Evolutionary conservation across 2,113 vertebrate genomes (phyloP).

Genomic region (Laticauda laticaudata): DNA sequence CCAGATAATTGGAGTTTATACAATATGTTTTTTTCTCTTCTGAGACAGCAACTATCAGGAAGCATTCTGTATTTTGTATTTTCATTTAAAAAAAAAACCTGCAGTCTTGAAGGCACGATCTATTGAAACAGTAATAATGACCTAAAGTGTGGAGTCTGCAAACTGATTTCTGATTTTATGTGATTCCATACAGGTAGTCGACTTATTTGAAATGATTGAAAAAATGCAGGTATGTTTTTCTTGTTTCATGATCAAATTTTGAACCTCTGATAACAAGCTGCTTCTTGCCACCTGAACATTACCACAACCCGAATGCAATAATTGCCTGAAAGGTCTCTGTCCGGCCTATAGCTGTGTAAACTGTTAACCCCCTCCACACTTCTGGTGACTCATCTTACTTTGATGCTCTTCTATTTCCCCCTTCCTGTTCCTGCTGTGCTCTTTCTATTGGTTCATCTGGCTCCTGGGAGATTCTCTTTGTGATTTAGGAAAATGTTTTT

Average conservation of each 20-base stretch:
- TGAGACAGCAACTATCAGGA: neutral
- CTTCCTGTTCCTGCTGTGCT: neutral
- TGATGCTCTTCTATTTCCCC: neutral
- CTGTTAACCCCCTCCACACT: neutral
- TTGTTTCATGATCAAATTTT: neutral
- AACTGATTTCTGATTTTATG: slow-evolving; percentile 24
- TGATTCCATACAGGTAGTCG: slow-evolving; percentile 73
- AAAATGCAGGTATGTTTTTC: slow-evolving; percentile 74
- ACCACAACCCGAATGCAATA: neutral
- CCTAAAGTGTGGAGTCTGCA: neutral
- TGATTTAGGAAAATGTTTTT: neutral
- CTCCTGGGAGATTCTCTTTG: too few species aligned
- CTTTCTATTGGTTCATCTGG: neutral
- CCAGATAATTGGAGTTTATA: neutral
- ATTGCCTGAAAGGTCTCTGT: neutral
- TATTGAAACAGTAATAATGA: neutral
- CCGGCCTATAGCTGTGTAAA: neutral
- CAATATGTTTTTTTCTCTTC: neutral
- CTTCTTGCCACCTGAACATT: neutral
- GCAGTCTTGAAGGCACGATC: neutral
- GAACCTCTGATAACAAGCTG: neutral
- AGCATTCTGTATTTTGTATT: neutral
- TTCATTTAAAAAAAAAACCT: neutral
- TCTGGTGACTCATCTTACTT: neutral
- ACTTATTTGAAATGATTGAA: slow-evolving; percentile 90